phyloP scores from a whole-genome alignment of 2,888 invertebrate genomes.

The Stenodema calcarata region DNA sequence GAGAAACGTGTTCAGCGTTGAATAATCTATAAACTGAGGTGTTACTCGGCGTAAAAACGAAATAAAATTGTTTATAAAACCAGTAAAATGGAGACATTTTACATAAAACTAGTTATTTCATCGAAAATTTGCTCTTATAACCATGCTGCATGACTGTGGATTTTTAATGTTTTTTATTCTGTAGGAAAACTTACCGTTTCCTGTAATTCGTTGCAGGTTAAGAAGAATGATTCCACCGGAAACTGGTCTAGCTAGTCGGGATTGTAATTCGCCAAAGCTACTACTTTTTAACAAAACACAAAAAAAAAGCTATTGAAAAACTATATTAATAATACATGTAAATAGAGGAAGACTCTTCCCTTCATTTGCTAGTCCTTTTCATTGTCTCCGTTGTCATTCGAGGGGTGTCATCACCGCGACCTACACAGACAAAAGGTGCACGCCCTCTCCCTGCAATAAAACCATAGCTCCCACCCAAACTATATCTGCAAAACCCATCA shows the following conservation, averaged over 20 bases:
- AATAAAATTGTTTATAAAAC: no score
- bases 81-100: no score
- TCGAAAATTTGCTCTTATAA: no score
- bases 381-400: neutral
- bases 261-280: constrained; percentile 4
- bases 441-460: neutral
- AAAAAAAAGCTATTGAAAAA: no score
- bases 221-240: constrained; percentile 32
- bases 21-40: no score
- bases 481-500: neutral
- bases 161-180: no score
- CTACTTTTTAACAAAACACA: neutral
- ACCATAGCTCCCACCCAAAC: neutral
- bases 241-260: constrained; percentile 46
- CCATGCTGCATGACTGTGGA: no score
- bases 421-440: neutral
- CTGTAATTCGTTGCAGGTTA: constrained; percentile 15
- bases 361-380: constrained; percentile 38
- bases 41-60: no score
- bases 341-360: constrained; percentile 33
- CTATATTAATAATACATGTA: neutral
- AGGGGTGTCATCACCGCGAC: neutral
- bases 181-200: no score
- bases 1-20: no score
- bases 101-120: no score